Evolutionary conservation across 2,113 vertebrate genomes (phyloP).

Genomic region (Psittacara wagleri): DNA sequence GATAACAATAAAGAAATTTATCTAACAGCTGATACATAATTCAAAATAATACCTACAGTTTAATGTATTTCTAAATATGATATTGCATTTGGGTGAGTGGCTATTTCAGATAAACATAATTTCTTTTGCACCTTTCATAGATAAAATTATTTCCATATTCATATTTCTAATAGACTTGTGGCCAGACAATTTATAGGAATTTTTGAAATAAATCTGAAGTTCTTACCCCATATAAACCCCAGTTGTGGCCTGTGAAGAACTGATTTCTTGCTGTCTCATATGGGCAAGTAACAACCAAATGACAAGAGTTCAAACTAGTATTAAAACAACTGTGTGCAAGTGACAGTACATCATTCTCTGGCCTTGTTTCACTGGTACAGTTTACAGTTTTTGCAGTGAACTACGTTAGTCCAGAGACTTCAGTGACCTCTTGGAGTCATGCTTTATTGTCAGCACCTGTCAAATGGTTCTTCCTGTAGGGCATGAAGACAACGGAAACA

Average conservation of each 20-base stretch:
- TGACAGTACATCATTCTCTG: not conserved
- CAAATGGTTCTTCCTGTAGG: conserved; percentile 28
- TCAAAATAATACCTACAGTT: conserved; percentile 10
- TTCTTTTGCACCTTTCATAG: not conserved
- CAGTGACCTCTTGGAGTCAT: not conserved
- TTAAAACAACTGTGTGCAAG: not conserved
- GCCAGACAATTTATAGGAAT: not conserved
- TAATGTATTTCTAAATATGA: not conserved
- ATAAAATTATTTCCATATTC: not conserved
- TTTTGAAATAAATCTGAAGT: not conserved
- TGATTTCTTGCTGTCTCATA: not conserved
- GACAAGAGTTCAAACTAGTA: not conserved
- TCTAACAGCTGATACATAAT: not conserved
- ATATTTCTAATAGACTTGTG: not conserved
- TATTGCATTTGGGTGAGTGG: not conserved
- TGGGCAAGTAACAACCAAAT: not conserved
- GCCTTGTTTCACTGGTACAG: not conserved
- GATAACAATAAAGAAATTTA: conserved; percentile 15
- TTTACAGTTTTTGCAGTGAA: not conserved
- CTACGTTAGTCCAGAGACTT: not conserved
- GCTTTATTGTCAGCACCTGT: conserved; percentile 30
- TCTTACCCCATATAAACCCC: not conserved
- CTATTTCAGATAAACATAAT: not conserved
- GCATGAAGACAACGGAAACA: conserved; percentile 1
- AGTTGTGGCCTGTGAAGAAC: not conserved